Evolutionary conservation across 2,888 invertebrate species (phyloP), one percentile per base, ranked within the genome.

Genomic region (Cheilosia variabilis): DNA sequence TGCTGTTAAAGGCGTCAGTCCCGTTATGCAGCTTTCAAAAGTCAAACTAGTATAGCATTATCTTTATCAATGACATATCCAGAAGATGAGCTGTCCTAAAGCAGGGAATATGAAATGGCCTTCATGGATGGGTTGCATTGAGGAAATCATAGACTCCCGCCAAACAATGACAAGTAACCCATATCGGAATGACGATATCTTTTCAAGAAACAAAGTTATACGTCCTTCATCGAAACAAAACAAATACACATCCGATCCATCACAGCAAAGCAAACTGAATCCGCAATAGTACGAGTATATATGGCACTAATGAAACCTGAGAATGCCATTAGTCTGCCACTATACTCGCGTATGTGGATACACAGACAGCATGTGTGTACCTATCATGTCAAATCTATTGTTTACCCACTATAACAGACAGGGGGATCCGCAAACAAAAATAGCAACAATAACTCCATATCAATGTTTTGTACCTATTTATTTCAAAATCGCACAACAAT

Each of bases 311-410:
- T 84, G 84, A 75, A 84, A 84, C 65, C 58, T 9, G 80, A 84
- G 69, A 84, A 55, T 60, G 63, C 84, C 84, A 80, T 84, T 80
- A 84, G 83, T 68, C 60, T 37, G 3, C 52, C 52, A 43, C 53
- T 52, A 22, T 13, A 24, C 9, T 41, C n/a, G 22, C 57, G 45
- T 24, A 73, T 50, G 57, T 53, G 53, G 63, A 76, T 43, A 17
- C 68, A 22, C 41, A 50, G 10, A n/a, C 60, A 53, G 69, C 34
- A n/a, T 27, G 50, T 17, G 19, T 37, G 19, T 37, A 37, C 27
- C 50, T 71, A 58, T 82, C 76, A 71, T 83, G 62, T 78, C 78
- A 72, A 78, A 57, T 68, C 75, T 69, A 58, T 84, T 84, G 80
- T 84, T 84, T 80, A 65, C 75, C 52, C 60, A 63, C 52, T 34